Base-by-base conservation (phyloP, 1,140 invertebrate species). In the Physella acuta region DNA sequence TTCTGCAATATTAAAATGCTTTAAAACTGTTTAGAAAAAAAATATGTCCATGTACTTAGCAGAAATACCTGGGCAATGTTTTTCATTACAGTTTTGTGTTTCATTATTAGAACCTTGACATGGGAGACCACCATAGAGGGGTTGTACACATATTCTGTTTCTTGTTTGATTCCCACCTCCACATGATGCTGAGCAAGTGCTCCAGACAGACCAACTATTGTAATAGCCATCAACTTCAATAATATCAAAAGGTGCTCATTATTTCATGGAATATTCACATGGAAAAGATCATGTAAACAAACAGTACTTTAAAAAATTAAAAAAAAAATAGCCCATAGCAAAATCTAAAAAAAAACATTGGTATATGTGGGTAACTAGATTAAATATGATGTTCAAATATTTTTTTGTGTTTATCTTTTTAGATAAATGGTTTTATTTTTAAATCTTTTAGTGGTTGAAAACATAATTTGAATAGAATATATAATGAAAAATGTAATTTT, bases 161-260 rank as follows among this genome's bases (percentile, higher is more conserved):
- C 94, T 88, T 60, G 89, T 90, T 11, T 91, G 87, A 52, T 90
- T 87, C 0, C 94, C 95, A 82, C 94, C 92, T 0, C 94, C 94
- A 81, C 95, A 98, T 0, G 91, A 91, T 0, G 91, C 91, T 74
- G 90, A 94, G 85, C 95, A 98, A 2, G 90, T 87, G 4, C 92
- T 90, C 94, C 94, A 97, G 89, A 34, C 90, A 89, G 3, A 88
- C 88, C 66, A 92, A n/a, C 70, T 63, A 17, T 53, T 58, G 71
- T 73, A 82, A 33, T 73, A 64, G 14, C 81, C 81, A 71, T 81
- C 78, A 30, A 82, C 81, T 82, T 28, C 34, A 71, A 70, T 28
- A 55, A 56, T 62, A 66, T 24, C 24, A 28, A 31, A 4, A n/a
- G 14, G 17, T 28, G 39, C 37, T 20, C 11, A 4, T 63, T 67